Conservation (phyloP, 2,113 vertebrate species). For the Eptatretus burgeri region DNA sequence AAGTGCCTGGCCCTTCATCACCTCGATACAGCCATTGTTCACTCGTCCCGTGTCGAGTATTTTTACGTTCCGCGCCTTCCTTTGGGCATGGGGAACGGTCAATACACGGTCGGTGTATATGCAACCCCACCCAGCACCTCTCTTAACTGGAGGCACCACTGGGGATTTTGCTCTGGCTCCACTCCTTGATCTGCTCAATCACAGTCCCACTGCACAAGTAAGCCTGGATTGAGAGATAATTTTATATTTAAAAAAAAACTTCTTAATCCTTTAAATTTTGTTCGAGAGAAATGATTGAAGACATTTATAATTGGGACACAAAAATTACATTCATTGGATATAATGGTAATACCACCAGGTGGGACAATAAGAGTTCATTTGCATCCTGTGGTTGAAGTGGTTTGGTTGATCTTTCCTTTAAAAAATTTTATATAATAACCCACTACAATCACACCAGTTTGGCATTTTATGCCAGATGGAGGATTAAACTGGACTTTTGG, state of each 20-base stretch:
- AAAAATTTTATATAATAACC: too few relatives aligned
- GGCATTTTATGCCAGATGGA: too few relatives aligned
- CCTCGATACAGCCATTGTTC: conserved; percentile 42
- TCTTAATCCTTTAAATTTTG: not conserved
- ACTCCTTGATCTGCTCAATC: conserved; percentile 66
- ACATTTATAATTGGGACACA: not conserved
- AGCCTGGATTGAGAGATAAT: conserved; percentile 9
- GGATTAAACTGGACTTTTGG: too few relatives aligned
- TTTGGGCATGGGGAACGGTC: conserved; percentile 74
- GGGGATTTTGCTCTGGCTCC: conserved; percentile 32
- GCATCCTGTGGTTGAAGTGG: too few relatives aligned
- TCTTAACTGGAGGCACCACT: not conserved
- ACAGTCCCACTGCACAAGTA: conserved; percentile 47
- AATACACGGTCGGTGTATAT: conserved; percentile 72
- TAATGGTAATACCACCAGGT: not conserved
- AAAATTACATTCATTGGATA: not conserved
- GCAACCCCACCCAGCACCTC: conserved; percentile 14
- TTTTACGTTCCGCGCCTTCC: conserved; percentile 31
- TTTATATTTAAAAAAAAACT: not conserved
- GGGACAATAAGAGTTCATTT: too few relatives aligned
- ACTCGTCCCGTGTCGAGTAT: conserved; percentile 15
- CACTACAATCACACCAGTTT: too few relatives aligned
- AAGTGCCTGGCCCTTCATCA: conserved; percentile 27
- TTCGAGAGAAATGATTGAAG: not conserved
- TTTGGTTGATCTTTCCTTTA: too few relatives aligned